These are phyloP conservation scores for Hemiscyllium ocellatum DNA, from an alignment of 2,113 vertebrate species.

Conservation along the genomic window DNA sequence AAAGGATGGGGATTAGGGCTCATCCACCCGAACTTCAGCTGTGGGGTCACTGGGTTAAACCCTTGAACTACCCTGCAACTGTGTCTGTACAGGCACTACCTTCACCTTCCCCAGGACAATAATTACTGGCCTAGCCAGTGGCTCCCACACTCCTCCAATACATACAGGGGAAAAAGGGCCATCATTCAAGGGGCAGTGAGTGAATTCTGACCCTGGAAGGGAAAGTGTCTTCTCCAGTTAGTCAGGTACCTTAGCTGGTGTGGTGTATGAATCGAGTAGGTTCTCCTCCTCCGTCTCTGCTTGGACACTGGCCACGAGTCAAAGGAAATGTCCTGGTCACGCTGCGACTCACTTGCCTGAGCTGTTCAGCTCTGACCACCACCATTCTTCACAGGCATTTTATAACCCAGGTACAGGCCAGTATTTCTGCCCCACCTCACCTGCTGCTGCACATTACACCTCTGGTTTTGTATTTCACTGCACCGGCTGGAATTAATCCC, in stretches of 20 bases:
- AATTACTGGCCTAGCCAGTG: too few species aligned
- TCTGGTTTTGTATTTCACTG: neutral
- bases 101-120: too few species aligned
- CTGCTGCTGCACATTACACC: too few species aligned
- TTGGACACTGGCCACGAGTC: constrained; percentile 57
- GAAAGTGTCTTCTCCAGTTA: neutral
- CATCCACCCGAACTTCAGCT: too few species aligned
- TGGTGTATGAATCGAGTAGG: constrained; percentile 73
- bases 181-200: neutral
- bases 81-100: too few species aligned
- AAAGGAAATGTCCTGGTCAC: neutral
- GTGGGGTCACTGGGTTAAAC: too few species aligned
- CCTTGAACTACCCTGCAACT: too few species aligned
- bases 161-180: neutral
- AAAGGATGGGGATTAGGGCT: neutral
- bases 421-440: neutral
- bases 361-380: neutral
- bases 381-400: neutral
- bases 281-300: constrained; percentile 75
- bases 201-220: neutral
- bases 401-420: neutral
- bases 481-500: neutral
- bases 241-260: constrained; percentile 70
- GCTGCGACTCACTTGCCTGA: neutral
- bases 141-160: too few species aligned